Base-by-base conservation (phyloP, 2,888 invertebrate genomes). In the Seira ritae region DNA sequence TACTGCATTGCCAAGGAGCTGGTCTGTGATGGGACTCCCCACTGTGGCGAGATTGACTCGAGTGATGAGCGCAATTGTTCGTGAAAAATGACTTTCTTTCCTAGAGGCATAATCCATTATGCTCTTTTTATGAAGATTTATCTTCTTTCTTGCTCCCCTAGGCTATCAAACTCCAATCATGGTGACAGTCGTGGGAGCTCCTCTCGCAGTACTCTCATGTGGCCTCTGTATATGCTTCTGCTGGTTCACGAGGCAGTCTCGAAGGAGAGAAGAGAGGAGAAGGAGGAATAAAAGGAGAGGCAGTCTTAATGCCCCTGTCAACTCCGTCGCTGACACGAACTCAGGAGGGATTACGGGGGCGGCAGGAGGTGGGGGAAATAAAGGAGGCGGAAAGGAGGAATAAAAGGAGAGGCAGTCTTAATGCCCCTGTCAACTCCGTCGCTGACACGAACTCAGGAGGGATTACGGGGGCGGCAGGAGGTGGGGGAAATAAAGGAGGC, bases 11-110 rank as follows among this genome's bases (percentile, higher is more conserved):
- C 91, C 76, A 87, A 89, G 37, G 73, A 90, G 1, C 88, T 91
- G 10, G 90, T 90, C 6, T 91, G 91, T 85, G 90, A 91, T 87
- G 91, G 91, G 31, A 80, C 91, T 22, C 89, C 90, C 17, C 91
- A 91, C 84, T 91, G 91, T 87, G 91, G 90, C 23, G 91, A 91
- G 73, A 89, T 89, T 8, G 91, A 91, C 84, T 89, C 90, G 55
- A 90, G 90, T 22, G 91, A 91, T 84, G 91, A 91, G 85, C 89
- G 89, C 42, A 88, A 89, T 85, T 91, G 91, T 90, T 87, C 83
- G 89, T 72, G 60, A 37, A 67, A 66, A 15, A 20, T 69, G 31
- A 24, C n/a, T 69, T 46, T 66, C 17, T 12, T 10, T 1, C 17
- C 17, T 23, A 20, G 66, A 6, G 6, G 20, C 24, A 12, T n/a